Conservation (phyloP, 2,797 vertebrate species). For the Masticophis lateralis region DNA sequence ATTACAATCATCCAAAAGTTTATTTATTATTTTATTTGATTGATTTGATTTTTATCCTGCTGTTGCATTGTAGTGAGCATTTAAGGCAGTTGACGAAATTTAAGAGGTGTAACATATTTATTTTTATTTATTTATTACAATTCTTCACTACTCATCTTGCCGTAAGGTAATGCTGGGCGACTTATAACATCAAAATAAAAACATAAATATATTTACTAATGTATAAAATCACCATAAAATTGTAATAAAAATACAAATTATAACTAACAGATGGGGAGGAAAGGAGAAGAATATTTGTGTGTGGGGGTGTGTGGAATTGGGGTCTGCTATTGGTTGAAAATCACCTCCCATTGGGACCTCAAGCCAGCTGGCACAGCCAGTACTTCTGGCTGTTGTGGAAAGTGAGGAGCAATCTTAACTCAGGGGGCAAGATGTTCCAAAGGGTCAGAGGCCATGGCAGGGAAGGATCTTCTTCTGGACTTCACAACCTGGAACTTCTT, state of each 20-base stretch:
- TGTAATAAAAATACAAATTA: neutral
- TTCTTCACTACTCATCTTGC: too few species aligned
- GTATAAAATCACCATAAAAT: too few species aligned
- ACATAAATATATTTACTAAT: neutral
- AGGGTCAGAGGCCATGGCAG: neutral
- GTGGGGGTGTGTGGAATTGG: accelerated
- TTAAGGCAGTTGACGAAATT: neutral
- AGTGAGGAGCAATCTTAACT: neutral
- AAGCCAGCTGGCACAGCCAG: neutral
- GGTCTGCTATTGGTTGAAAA: neutral
- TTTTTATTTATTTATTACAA: too few species aligned
- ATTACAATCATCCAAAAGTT: neutral
- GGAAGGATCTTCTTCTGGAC: neutral
- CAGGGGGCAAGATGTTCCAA: neutral
- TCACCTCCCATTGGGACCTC: neutral
- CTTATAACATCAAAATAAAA: too few species aligned
- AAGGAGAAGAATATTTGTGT: neutral
- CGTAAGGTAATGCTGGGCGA: too few species aligned
- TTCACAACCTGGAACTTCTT: neutral
- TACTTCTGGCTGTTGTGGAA: neutral
- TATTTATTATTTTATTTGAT: neutral
- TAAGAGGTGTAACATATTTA: neutral
- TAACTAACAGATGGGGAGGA: neutral
- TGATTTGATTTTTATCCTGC: neutral
- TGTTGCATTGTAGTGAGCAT: neutral